Evolutionary conservation across 1,140 invertebrate genomes (phyloP).

Genomic region (Vanessa tameamea): DNA sequence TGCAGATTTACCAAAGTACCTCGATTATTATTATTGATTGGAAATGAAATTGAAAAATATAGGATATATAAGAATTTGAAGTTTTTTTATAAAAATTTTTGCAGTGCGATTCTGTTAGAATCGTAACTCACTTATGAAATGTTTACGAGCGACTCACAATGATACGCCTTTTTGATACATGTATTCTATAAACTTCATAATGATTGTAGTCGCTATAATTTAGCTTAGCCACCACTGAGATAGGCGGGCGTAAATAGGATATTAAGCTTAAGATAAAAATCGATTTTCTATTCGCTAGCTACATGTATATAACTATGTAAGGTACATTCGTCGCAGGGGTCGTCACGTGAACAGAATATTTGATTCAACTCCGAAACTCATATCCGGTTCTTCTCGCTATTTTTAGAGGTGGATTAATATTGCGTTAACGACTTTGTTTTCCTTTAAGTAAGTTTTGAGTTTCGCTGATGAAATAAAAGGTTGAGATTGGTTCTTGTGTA

Average conservation of each 20-base stretch:
- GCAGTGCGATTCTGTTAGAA: no score
- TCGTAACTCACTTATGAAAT: no score
- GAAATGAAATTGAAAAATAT: no score
- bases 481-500: background rate
- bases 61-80: no score
- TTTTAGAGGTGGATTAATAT: slow-evolving; percentile 48
- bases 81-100: no score
- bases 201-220: no score
- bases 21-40: no score
- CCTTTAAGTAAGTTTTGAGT: slow-evolving; percentile 9
- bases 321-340: slow-evolving; percentile 26
- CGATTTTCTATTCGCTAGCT: slow-evolving; percentile 31
- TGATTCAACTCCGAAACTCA: slow-evolving; percentile 46
- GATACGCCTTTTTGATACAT: no score
- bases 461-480: background rate
- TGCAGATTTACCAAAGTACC: no score
- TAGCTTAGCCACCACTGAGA: background rate
- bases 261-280: slow-evolving; percentile 10
- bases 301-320: slow-evolving; percentile 10
- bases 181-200: no score
- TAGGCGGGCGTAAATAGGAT: background rate
- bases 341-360: slow-evolving; percentile 40
- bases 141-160: no score
- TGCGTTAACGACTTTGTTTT: slow-evolving; percentile 30
- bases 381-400: slow-evolving; percentile 48